phyloP scores from a whole-genome alignment of 2,113 vertebrate species.

The Ceyx cyanopectus region DNA sequence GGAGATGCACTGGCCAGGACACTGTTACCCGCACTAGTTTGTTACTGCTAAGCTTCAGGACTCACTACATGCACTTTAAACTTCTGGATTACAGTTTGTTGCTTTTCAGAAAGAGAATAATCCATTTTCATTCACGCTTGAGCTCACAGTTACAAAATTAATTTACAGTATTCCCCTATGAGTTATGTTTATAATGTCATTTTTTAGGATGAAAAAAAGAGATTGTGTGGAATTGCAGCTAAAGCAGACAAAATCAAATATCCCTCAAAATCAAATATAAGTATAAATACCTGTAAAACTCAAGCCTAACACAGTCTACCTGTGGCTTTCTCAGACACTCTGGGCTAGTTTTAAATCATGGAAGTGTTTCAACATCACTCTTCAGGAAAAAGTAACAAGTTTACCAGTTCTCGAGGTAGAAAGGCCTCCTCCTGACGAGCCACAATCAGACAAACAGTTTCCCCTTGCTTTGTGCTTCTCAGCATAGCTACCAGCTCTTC shows the following conservation, averaged over 20 bases:
- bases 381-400: neutral
- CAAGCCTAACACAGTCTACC: neutral
- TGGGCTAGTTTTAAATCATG: neutral
- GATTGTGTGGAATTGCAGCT: slow-evolving; percentile 40
- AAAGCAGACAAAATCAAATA: slow-evolving; percentile 22
- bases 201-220: slow-evolving; percentile 52
- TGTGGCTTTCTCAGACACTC: neutral
- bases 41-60: neutral
- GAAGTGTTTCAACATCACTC: neutral
- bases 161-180: slow-evolving; percentile 11
- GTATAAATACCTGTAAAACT: neutral
- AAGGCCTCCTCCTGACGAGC: slow-evolving; percentile 92
- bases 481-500: slow-evolving; percentile 95
- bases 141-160: slow-evolving; percentile 29
- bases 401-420: slow-evolving; percentile 96
- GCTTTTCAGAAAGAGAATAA: slow-evolving; percentile 24
- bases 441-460: slow-evolving; percentile 86
- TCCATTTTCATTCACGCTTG: slow-evolving; percentile 22
- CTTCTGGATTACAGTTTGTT: neutral
- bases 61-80: neutral
- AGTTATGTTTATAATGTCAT: slow-evolving; percentile 48
- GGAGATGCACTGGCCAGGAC: neutral
- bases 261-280: neutral
- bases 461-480: slow-evolving; percentile 94
- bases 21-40: neutral